Base-by-base conservation (phyloP, 2,888 invertebrate genomes). In the Andrena marginata region DNA sequence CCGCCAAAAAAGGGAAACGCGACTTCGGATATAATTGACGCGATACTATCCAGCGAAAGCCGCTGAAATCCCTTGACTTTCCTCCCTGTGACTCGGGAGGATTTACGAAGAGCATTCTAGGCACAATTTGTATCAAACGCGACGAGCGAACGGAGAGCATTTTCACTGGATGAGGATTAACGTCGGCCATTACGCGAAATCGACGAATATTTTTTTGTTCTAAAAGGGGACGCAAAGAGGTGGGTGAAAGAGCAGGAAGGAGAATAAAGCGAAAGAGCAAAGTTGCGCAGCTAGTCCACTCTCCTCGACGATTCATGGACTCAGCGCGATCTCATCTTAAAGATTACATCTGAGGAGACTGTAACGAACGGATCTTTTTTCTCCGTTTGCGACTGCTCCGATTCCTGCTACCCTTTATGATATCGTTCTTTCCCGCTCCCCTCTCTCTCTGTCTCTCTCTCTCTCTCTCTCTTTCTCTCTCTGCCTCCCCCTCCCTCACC, bases 301-400 rank as follows among this genome's bases (percentile, higher is more conserved):
- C 80, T 56, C 59, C 80, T 73, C 82, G 76, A 80, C 85, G 85
- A 90, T 91, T 91, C 87, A 91, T 90, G 77, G 87, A 90, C 87
- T 91, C 88, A 86, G 90, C 89, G 79, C 86, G 91, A 91, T 90
- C 85, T 91, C 89, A 91, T 89, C 90, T 90, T 85, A 82, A 84
- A 90, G 88, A 91, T 87, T 89, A 89, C 86, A 90, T 82, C 85
- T 63, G 88, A 84, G 79, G 84, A 73, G 89, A 86, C 86, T 85
- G 83, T 88, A 85, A 87, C 85, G 83, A 90, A 85, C 82, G 85
- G 81, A 79, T 86, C 86, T 84, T 87, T 89, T 85, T 85, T 85
- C 82, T 77, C 73, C 69, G 74, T 80, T 75, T 80, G 81, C 79
- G 85, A 86, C 87, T 85, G 79, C 82, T 87, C 85, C 88, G 87